Evolutionary conservation across 2,797 vertebrate genomes (phyloP).

Genomic region (Lacerta viridis): DNA sequence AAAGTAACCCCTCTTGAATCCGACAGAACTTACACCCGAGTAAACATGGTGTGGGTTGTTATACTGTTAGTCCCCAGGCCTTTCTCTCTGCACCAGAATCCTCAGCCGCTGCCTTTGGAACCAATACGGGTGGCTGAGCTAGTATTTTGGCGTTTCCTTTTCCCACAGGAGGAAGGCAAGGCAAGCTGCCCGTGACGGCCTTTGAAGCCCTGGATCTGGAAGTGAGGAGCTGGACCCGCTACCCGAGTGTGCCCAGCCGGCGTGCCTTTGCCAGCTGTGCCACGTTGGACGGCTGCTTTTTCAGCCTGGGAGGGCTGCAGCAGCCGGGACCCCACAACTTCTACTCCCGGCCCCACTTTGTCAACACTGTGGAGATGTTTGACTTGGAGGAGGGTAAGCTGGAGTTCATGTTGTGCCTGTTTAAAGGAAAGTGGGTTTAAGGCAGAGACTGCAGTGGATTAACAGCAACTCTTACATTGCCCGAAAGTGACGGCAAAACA

Average conservation of each 20-base stretch:
- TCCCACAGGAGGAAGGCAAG: slow-evolving; percentile 92
- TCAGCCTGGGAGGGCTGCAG: slow-evolving; percentile 96
- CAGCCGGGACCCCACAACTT: slow-evolving; percentile 98
- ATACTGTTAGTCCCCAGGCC: background rate
- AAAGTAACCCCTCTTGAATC: no score
- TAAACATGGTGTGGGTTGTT: no score
- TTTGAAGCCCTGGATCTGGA: slow-evolving; percentile 97
- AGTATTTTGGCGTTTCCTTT: background rate
- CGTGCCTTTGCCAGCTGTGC: slow-evolving; percentile 93
- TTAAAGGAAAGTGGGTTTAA: no score
- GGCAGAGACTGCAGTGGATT: no score
- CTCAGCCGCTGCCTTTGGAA: background rate
- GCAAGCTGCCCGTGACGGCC: slow-evolving; percentile 95
- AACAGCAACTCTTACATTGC: no score
- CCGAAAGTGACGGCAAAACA: no score
- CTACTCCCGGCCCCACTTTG: slow-evolving; percentile 97
- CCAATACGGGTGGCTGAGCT: background rate
- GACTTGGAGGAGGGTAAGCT: slow-evolving; percentile 90
- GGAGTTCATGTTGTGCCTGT: background rate
- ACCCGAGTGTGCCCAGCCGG: slow-evolving; percentile 93
- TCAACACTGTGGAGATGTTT: slow-evolving; percentile 97
- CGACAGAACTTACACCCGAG: no score
- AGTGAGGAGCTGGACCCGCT: slow-evolving; percentile 91
- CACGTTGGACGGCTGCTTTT: slow-evolving; percentile 86
- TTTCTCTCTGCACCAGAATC: background rate